Conservation (phyloP, 2,113 vertebrate species). For the Talpa occidentalis region DNA sequence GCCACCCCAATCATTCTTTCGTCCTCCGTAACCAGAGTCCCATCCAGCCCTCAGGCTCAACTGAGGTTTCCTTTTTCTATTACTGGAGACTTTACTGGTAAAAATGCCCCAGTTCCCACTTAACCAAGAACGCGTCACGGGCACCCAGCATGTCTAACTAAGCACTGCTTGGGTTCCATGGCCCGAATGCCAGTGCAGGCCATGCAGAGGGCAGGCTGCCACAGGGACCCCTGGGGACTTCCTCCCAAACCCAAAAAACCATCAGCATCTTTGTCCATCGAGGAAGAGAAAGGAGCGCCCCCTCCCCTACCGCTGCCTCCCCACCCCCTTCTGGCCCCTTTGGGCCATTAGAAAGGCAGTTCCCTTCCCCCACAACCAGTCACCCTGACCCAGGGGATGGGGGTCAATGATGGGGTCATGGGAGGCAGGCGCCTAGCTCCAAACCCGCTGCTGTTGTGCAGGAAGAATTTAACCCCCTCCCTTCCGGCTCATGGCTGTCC, state of each 20-base stretch:
- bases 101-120: neutral
- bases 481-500: neutral
- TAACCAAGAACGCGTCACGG: neutral
- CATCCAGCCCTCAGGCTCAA: neutral
- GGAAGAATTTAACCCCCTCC: conserved; percentile 73
- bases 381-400: conserved; percentile 52
- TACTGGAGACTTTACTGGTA: neutral
- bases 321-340: neutral
- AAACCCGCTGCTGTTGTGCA: neutral
- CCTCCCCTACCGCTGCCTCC: neutral
- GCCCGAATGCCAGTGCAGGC: neutral
- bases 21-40: neutral
- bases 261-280: neutral
- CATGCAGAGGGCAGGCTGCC: neutral
- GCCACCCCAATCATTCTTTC: neutral
- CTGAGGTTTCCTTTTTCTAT: neutral
- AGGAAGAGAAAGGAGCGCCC: neutral
- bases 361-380: conserved; percentile 62
- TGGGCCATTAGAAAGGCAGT: neutral
- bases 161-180: neutral
- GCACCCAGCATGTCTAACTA: neutral
- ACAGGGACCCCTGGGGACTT: neutral
- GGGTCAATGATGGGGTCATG: conserved; percentile 69
- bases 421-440: conserved; percentile 34
- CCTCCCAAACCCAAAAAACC: neutral